phyloP scores from a whole-genome alignment of 2,113 vertebrate species.

The Stomatorhinus ivindoensis region DNA sequence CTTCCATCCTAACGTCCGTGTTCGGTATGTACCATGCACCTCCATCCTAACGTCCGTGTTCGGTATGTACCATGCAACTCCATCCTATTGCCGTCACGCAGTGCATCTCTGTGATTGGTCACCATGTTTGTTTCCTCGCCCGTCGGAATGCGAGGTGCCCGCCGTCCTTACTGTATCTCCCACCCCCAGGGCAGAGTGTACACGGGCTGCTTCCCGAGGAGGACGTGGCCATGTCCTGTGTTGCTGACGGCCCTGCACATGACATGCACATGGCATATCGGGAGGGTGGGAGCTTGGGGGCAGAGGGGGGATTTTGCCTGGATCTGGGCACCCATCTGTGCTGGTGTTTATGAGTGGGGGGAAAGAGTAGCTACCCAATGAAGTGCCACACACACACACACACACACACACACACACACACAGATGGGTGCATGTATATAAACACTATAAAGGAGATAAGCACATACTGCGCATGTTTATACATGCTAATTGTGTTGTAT shows the following conservation, averaged over 20 bases:
- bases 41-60: neutral
- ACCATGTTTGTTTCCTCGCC: neutral
- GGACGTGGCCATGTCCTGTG: neutral
- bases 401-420: neutral
- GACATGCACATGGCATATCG: neutral
- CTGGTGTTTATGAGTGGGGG: neutral
- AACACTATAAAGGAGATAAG: constrained; percentile 5
- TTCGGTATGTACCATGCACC: neutral
- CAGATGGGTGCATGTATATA: neutral
- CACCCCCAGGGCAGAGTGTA: neutral
- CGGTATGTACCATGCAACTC: neutral
- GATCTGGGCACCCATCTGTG: neutral
- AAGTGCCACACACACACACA: neutral
- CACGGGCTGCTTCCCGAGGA: neutral
- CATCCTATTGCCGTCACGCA: neutral
- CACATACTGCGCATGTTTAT: neutral
- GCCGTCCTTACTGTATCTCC: neutral
- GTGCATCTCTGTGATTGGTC: neutral
- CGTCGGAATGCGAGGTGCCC: neutral
- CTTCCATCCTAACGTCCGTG: neutral
- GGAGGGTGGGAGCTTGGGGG: neutral
- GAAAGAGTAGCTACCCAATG: neutral
- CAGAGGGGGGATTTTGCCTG: too few relatives aligned
- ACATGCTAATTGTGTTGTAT: neutral
- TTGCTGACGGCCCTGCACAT: neutral